Percentiles rank a stretch among this genome's conserved stretches.
Conservation (phyloP, 2,888 invertebrate genomes). For the Chymomyza caudatula region DNA sequence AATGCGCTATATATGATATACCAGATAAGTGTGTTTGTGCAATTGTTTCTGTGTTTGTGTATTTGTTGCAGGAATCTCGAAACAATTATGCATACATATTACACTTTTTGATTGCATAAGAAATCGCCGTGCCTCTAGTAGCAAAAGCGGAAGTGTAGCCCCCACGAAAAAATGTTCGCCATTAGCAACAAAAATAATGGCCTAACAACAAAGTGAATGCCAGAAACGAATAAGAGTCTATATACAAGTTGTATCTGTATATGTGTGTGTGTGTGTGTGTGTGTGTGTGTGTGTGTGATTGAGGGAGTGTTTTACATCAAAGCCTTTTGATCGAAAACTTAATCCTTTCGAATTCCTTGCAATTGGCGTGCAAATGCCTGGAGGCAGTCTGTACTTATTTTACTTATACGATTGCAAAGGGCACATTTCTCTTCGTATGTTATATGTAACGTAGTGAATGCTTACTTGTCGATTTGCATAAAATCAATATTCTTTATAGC, state of each 20-base stretch:
- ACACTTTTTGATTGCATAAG: constrained; percentile 10
- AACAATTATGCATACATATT: constrained; percentile 68
- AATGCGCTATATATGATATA: neutral
- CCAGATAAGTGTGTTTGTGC: neutral
- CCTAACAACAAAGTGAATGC: neutral
- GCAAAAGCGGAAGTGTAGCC: neutral
- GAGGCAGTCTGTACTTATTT: neutral
- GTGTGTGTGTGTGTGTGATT: constrained; percentile 3
- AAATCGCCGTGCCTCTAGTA: constrained; percentile 55
- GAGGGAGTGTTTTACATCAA: neutral
- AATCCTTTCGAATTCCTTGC: constrained; percentile 47
- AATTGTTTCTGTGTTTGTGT: neutral
- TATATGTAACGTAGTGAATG: neutral
- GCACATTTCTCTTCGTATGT: neutral
- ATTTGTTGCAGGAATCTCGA: constrained; percentile 51
- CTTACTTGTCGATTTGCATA: too few species aligned
- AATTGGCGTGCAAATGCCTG: constrained; percentile 27
- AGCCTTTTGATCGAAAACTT: constrained; percentile 58
- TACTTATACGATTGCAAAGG: neutral
- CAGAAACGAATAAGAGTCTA: neutral
- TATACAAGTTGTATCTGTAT: neutral
- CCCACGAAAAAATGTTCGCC: constrained; percentile 57
- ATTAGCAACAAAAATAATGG: constrained; percentile 71
- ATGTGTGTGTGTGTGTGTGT: constrained; percentile 9
- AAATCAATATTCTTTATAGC: too few species aligned